These are phyloP conservation scores for Ephydatia muelleri DNA, from an alignment of 37 sponge, comb jelly and placozoan species.

Conservation along the genomic window DNA sequence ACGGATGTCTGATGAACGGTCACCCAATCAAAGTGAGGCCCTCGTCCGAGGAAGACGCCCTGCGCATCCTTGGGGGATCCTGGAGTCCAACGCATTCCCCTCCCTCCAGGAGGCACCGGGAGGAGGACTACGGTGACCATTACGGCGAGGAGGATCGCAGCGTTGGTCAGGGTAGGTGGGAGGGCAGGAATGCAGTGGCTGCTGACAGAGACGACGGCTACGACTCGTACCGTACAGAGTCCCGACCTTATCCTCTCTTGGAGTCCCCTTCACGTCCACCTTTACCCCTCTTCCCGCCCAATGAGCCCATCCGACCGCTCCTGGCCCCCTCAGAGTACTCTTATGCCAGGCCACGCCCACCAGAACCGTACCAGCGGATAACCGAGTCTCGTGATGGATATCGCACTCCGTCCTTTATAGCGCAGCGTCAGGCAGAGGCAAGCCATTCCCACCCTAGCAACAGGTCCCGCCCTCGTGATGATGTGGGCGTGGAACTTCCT, in stretches of 20 bases:
- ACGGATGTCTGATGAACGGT: slow-evolving; percentile 38
- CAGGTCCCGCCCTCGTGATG: not conserved
- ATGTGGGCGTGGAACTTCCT: too few relatives aligned
- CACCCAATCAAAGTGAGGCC: slow-evolving; percentile 32
- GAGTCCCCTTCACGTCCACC: too few relatives aligned
- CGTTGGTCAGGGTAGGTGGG: too few relatives aligned
- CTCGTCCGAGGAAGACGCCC: slow-evolving; percentile 42
- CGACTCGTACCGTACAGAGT: not conserved
- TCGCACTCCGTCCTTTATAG: not conserved
- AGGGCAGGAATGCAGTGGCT: too few relatives aligned
- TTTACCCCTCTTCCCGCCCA: not conserved
- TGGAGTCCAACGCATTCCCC: too few relatives aligned
- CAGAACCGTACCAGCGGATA: too few relatives aligned
- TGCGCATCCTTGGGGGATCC: not conserved
- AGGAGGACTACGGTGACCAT: too few relatives aligned
- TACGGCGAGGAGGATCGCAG: too few relatives aligned
- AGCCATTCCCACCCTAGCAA: not conserved
- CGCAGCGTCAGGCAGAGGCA: not conserved
- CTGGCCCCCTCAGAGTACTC: not conserved
- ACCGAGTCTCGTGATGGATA: not conserved
- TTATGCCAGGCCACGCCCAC: too few relatives aligned
- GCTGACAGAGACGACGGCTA: not conserved
- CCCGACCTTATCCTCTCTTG: not conserved
- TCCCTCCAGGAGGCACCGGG: too few relatives aligned
- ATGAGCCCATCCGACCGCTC: not conserved